A percentile compares a stretch with the other conserved stretches of the same genome.
Evolutionary conservation across 2,797 vertebrate genomes (phyloP).

Genomic region (Tolypeutes matacus): DNA sequence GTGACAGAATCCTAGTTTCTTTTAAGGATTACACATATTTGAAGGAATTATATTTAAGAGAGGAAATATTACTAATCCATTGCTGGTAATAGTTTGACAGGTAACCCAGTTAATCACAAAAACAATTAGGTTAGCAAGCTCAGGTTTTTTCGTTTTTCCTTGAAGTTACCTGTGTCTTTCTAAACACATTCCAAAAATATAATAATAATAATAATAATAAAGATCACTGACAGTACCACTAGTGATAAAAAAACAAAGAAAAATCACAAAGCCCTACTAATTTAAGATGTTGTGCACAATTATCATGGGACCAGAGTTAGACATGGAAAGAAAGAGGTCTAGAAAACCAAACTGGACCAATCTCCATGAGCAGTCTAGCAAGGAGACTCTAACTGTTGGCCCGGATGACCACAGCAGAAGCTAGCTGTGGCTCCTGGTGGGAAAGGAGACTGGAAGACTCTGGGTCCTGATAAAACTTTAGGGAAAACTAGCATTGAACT

Average conservation of each 20-base stretch:
- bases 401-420: no score
- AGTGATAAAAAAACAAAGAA: background rate
- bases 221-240: no score
- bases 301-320: background rate
- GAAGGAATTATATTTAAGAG: background rate
- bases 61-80: background rate
- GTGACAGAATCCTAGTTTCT: conserved; percentile 3
- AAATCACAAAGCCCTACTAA: background rate
- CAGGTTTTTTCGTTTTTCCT: background rate
- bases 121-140: background rate
- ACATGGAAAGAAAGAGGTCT: background rate
- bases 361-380: background rate
- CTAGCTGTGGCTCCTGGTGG: background rate
- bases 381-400: background rate
- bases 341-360: background rate
- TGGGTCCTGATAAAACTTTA: background rate
- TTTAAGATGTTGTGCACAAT: background rate
- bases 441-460: background rate
- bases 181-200: background rate
- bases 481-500: background rate
- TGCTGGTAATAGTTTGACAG: background rate
- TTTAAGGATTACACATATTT: background rate
- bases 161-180: background rate
- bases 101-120: background rate
- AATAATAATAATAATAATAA: background rate